Evolutionary conservation across 2,888 invertebrate genomes (phyloP).

Genomic region (Melanchra persicariae): DNA sequence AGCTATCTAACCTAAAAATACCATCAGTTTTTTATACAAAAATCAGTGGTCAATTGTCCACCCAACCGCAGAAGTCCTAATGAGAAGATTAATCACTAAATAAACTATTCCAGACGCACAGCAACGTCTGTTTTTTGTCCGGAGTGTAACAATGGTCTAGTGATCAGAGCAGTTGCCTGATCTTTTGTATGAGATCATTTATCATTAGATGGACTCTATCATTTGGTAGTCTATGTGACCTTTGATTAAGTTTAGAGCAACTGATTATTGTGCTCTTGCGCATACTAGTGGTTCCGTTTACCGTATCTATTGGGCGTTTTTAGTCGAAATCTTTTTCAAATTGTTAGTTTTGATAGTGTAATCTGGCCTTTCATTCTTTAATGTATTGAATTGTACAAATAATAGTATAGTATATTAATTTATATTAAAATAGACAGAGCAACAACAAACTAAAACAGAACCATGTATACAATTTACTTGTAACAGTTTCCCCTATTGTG

Average conservation of each 20-base stretch:
- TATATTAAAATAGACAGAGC: background rate
- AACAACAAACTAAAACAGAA: background rate
- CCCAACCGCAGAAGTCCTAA: conserved; percentile 32
- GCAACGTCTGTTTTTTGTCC: conserved; percentile 49
- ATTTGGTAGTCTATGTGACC: conserved; percentile 36
- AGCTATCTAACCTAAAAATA: background rate
- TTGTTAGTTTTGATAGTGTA: background rate
- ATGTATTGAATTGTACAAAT: background rate
- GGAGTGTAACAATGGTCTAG: conserved; percentile 42
- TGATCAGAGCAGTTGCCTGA: conserved; percentile 45
- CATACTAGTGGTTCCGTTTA: background rate
- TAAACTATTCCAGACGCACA: conserved; percentile 41
- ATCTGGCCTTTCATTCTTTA: background rate
- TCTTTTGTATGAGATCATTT: conserved; percentile 53
- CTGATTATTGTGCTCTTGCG: conserved; percentile 28
- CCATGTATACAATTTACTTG: conserved; percentile 7
- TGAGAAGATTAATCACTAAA: conserved; percentile 55
- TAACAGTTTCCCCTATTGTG: conserved; percentile 38
- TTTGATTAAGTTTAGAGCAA: conserved; percentile 36
- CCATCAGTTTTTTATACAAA: conserved; percentile 3
- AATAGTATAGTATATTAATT: background rate
- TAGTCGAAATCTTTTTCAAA: background rate
- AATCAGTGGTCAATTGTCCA: background rate
- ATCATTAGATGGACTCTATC: conserved; percentile 44
- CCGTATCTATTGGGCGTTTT: background rate